Percentiles rank a stretch among this genome's conserved stretches.
Evolutionary conservation across 2,113 vertebrate genomes (phyloP).

Genomic region (Onychostruthus taczanowskii): DNA sequence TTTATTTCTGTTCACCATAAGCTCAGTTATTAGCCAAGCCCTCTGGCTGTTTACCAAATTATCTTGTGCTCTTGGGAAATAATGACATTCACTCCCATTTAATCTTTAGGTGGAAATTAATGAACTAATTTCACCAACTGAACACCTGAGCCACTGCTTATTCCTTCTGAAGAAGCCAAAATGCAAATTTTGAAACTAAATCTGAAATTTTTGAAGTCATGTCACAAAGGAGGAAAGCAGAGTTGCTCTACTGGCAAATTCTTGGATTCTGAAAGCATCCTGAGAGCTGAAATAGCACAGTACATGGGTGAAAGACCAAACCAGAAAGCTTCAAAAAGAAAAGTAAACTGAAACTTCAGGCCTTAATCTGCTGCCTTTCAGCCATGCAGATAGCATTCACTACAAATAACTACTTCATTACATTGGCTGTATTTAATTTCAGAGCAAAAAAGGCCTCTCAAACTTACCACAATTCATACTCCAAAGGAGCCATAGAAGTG

Average conservation of each 20-base stretch:
- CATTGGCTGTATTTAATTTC: neutral
- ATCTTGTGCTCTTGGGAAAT: neutral
- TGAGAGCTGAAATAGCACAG: neutral
- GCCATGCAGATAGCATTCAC: neutral
- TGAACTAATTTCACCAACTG: neutral
- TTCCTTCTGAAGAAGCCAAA: neutral
- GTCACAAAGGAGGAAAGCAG: neutral
- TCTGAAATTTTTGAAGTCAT: neutral
- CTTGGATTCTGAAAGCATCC: neutral
- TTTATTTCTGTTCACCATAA: neutral
- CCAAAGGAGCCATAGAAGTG: neutral
- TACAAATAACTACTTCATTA: neutral
- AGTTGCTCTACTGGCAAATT: neutral
- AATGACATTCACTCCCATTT: neutral
- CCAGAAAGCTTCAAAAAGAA: neutral
- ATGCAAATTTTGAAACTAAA: neutral
- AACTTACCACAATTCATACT: neutral
- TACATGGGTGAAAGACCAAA: neutral
- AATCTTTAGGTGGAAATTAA: neutral
- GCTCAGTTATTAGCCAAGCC: neutral
- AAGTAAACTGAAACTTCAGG: neutral
- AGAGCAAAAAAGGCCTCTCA: neutral
- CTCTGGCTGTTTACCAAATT: neutral
- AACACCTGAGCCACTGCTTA: neutral
- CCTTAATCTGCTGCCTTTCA: neutral